Conservation (phyloP, 2,113 vertebrate species). For the Bostrychus sinensis region DNA sequence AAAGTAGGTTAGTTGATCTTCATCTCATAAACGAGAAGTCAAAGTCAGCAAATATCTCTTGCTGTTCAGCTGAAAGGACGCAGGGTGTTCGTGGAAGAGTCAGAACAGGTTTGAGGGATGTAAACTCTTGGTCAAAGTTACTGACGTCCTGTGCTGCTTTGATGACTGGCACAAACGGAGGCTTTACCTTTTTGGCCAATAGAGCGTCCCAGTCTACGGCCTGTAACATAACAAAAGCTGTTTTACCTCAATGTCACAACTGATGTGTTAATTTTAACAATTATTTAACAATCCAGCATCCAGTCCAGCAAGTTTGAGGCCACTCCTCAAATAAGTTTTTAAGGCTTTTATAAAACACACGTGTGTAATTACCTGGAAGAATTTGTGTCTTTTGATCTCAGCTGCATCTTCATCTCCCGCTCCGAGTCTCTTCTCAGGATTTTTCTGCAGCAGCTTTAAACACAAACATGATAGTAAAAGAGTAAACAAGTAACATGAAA, state of each 20-base stretch:
- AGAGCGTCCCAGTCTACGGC: constrained; percentile 87
- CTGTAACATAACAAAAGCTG: constrained; percentile 62
- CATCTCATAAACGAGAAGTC: constrained; percentile 82
- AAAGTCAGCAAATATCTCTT: constrained; percentile 86
- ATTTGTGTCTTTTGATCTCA: constrained; percentile 88
- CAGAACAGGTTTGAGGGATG: constrained; percentile 82
- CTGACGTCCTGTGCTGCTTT: constrained; percentile 80
- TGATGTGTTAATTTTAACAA: neutral
- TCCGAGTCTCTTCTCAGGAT: constrained; percentile 87
- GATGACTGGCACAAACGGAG: constrained; percentile 85
- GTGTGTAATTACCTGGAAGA: constrained; percentile 84
- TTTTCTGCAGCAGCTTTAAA: constrained; percentile 89
- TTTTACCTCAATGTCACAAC: neutral
- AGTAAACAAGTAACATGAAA: neutral
- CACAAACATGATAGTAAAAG: neutral
- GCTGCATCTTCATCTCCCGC: constrained; percentile 86
- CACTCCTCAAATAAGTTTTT: neutral
- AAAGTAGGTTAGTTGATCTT: neutral
- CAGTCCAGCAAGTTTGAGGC: too few species aligned
- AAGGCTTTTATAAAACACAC: neutral
- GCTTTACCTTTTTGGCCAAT: constrained; percentile 81
- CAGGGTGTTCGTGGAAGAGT: constrained; percentile 77
- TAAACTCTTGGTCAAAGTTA: constrained; percentile 92
- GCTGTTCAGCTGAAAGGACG: constrained; percentile 77
- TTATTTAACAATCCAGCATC: too few species aligned